Evolutionary conservation across 2,888 invertebrate species (phyloP).

Genomic region (Epistrophe grossulariae): DNA sequence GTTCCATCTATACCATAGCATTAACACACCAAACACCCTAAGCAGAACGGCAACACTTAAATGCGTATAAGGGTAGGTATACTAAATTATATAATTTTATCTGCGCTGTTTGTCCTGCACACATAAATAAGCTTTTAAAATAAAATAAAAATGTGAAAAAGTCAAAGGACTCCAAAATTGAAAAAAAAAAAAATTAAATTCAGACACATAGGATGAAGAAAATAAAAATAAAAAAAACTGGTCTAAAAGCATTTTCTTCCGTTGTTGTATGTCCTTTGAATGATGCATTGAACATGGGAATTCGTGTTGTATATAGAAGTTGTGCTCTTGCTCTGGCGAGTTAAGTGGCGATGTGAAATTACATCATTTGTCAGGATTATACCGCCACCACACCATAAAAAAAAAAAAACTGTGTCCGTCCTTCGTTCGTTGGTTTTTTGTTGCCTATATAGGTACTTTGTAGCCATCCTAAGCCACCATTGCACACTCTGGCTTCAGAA

Average conservation of each 20-base stretch:
- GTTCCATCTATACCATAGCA: background rate
- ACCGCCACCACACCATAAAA: constrained; percentile 22
- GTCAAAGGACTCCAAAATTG: constrained; percentile 29
- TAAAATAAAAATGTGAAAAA: constrained; percentile 23
- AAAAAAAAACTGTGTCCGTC: background rate
- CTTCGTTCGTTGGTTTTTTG: background rate
- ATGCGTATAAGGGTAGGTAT: constrained; percentile 24
- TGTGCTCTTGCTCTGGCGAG: constrained; percentile 49
- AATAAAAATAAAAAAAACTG: constrained; percentile 2
- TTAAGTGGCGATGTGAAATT: constrained; percentile 73
- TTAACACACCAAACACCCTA: background rate
- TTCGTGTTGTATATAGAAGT: constrained; percentile 51
- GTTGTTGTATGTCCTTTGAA: constrained; percentile 48
- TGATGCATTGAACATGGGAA: constrained; percentile 71
- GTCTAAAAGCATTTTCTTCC: constrained; percentile 53
- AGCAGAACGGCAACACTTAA: constrained; percentile 40
- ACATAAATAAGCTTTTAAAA: constrained; percentile 64
- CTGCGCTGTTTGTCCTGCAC: constrained; percentile 32
- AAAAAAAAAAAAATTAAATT: constrained; percentile 19
- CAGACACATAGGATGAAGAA: background rate
- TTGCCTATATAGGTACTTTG: background rate
- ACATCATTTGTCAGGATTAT: constrained; percentile 72
- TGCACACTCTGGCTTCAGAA: background rate
- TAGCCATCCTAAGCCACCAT: constrained; percentile 7
- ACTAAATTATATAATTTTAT: constrained; percentile 20